Conservation (phyloP, 2,797 vertebrate species). For the Hippopotamyrus pictus region DNA sequence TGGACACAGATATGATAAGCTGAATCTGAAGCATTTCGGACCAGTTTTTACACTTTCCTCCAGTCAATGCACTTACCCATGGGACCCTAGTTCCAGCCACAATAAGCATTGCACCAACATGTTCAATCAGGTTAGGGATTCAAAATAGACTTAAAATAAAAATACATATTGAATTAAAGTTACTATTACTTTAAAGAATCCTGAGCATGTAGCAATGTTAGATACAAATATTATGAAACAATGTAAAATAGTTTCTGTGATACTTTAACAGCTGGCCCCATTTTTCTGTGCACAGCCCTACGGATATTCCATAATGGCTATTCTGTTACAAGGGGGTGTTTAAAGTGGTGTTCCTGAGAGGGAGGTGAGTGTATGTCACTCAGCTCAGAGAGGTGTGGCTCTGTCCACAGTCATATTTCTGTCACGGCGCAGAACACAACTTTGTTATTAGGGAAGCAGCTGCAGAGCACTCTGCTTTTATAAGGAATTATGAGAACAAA, state of each 20-base stretch:
- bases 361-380: slow-evolving; percentile 1
- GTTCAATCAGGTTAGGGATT: neutral
- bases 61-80: neutral
- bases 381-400: slow-evolving; percentile 20
- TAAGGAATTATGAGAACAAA: neutral
- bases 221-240: neutral
- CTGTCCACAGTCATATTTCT: slow-evolving; percentile 30
- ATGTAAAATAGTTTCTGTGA: neutral
- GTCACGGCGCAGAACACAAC: slow-evolving; percentile 19
- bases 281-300: neutral
- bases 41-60: neutral
- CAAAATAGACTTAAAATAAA: neutral
- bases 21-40: neutral
- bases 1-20: neutral
- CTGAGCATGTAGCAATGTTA: neutral
- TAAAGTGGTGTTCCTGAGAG: neutral
- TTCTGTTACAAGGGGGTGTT: neutral
- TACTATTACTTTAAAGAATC: neutral
- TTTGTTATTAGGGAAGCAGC: slow-evolving; percentile 32
- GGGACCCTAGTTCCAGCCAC: neutral
- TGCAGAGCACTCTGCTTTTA: neutral
- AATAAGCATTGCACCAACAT: neutral
- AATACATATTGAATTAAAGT: neutral
- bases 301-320: neutral
- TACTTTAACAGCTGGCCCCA: neutral